Conservation (phyloP, 2,797 vertebrate genomes). For the Clarias pachynema region DNA sequence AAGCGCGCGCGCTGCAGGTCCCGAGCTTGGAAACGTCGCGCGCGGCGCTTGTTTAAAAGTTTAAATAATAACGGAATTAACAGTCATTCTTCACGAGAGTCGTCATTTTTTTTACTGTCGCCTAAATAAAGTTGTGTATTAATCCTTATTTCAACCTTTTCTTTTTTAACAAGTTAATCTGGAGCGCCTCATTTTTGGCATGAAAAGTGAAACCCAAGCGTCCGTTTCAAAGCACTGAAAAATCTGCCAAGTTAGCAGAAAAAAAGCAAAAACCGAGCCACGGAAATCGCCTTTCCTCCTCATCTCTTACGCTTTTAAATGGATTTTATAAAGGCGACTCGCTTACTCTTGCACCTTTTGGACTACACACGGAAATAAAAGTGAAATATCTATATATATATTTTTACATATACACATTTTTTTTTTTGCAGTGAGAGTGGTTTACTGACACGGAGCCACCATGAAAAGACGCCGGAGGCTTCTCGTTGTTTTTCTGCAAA, state of each 20-base stretch:
- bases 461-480: conserved; percentile 52
- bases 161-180: background rate
- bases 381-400: background rate
- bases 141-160: background rate
- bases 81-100: background rate
- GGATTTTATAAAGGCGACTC: conserved; percentile 68
- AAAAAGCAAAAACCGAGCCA: conserved; percentile 63
- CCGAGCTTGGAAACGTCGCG: background rate
- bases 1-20: background rate
- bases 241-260: conserved; percentile 75
- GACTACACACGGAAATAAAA: background rate
- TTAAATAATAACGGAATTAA: conserved; percentile 10
- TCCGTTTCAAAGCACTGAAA: conserved; percentile 4
- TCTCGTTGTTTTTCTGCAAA: conserved; percentile 33
- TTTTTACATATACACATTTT: background rate
- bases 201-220: background rate
- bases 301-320: conserved; percentile 58
- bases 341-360: conserved; percentile 51
- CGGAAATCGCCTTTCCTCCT: conserved; percentile 66
- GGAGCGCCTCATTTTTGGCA: background rate
- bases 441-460: background rate
- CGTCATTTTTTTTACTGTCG: background rate
- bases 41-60: background rate
- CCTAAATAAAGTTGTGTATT: background rate
- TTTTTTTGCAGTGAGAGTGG: background rate